phyloP scores from a whole-genome alignment of 2,797 vertebrate genomes.

The Antennarius maculatus region DNA sequence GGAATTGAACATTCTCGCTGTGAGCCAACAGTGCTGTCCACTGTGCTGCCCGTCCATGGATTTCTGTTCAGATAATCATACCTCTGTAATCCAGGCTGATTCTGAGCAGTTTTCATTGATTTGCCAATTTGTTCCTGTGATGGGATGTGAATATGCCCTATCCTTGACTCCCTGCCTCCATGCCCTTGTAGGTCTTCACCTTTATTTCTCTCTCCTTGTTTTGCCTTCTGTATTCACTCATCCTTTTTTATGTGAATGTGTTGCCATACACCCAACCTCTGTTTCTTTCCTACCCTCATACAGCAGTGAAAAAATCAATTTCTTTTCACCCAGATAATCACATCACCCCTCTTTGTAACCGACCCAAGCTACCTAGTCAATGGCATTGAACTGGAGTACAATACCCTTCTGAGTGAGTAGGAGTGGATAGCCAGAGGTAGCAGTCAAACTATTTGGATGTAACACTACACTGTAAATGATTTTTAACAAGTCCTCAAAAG shows the following conservation, averaged over 20 bases:
- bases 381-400: slow-evolving; percentile 67
- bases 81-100: slow-evolving; percentile 50
- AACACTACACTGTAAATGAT: slow-evolving; percentile 46
- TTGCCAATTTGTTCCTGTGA: slow-evolving; percentile 8
- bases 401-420: slow-evolving; percentile 50
- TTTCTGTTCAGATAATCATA: slow-evolving; percentile 36
- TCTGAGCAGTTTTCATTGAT: slow-evolving; percentile 39
- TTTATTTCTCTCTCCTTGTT: slow-evolving; percentile 1
- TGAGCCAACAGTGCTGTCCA: too few species aligned
- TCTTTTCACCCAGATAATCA: slow-evolving; percentile 68
- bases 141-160: slow-evolving; percentile 21
- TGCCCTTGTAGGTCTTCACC: slow-evolving; percentile 10
- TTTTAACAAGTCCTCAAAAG: slow-evolving; percentile 28
- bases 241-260: slow-evolving; percentile 10
- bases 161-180: neutral
- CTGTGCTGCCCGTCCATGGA: too few species aligned
- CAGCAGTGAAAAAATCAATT: slow-evolving; percentile 61
- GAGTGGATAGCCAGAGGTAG: slow-evolving; percentile 40
- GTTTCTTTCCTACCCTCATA: neutral
- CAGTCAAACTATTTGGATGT: slow-evolving; percentile 48
- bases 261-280: neutral
- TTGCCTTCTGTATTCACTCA: neutral
- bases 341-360: slow-evolving; percentile 61
- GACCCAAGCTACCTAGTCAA: slow-evolving; percentile 48
- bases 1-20: too few species aligned